Percentiles rank a stretch among this genome's conserved stretches.
These are phyloP conservation scores for Sclerodermus sp. DNA, from an alignment of 2,888 invertebrate genomes.

Conservation along the genomic window DNA sequence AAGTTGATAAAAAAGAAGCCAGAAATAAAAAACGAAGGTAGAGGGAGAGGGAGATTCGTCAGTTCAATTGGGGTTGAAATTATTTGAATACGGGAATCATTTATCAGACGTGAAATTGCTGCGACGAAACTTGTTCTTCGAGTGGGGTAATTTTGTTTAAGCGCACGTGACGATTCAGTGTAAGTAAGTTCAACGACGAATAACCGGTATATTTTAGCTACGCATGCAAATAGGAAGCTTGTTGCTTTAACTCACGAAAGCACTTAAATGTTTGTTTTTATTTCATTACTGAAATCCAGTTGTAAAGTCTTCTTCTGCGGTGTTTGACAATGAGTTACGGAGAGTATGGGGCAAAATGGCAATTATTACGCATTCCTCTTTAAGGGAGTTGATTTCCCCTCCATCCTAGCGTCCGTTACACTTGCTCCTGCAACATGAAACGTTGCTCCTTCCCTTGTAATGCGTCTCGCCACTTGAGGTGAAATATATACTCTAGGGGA, in stretches of 20 bases:
- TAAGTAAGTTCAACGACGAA: background rate
- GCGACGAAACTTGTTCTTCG: constrained; percentile 39
- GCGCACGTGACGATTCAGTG: constrained; percentile 20
- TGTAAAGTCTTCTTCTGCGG: too few species aligned
- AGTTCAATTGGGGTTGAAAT: constrained; percentile 53
- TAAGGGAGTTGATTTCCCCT: too few species aligned
- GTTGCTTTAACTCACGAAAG: too few species aligned
- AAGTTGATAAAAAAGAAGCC: constrained; percentile 20
- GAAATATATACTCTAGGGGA: constrained; percentile 29
- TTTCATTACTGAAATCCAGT: too few species aligned
- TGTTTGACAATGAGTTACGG: too few species aligned
- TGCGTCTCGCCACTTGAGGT: constrained; percentile 30
- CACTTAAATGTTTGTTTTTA: too few species aligned
- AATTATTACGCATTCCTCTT: too few species aligned
- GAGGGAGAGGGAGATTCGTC: constrained; percentile 19
- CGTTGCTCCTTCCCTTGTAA: constrained; percentile 32
- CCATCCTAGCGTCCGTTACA: constrained; percentile 41
- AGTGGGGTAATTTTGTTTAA: constrained; percentile 31
- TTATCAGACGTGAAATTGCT: constrained; percentile 45
- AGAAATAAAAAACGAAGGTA: constrained; percentile 3
- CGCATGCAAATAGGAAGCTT: too few species aligned
- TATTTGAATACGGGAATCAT: constrained; percentile 49
- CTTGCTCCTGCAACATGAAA: constrained; percentile 40
- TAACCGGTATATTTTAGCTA: constrained; percentile 7
- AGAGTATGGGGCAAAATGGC: too few species aligned